These are phyloP conservation scores for Aurelia coerulea DNA, from an alignment of 30 jellyfish, hydroid and myxozoan species.

Conservation along the genomic window DNA sequence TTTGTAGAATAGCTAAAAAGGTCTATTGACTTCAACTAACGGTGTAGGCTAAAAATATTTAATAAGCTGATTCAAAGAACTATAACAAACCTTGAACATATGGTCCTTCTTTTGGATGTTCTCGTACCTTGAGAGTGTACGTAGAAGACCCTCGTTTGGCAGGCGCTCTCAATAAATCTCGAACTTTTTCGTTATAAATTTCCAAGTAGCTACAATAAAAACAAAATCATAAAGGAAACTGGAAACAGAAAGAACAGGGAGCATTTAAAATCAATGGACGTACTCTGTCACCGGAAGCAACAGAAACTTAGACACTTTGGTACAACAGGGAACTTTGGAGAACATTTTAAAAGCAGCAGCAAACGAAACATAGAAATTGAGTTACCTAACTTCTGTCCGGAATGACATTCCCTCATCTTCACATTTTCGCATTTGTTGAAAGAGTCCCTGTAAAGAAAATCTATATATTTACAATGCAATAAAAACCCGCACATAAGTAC, in stretches of 20 bases:
- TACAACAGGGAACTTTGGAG: too few species aligned
- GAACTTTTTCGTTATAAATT: constrained; percentile 89
- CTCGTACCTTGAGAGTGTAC: constrained; percentile 77
- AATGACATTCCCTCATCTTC: constrained; percentile 86
- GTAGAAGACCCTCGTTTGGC: constrained; percentile 42
- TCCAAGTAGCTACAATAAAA: constrained; percentile 77
- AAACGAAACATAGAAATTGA: too few species aligned
- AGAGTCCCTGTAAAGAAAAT: constrained; percentile 65
- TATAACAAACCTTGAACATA: constrained; percentile 86
- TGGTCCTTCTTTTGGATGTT: constrained; percentile 98
- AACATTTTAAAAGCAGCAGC: too few species aligned
- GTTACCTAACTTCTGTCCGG: constrained; percentile 92
- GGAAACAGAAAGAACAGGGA: neutral
- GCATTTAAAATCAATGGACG: neutral
- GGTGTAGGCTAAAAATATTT: too few species aligned
- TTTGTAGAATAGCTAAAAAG: too few species aligned
- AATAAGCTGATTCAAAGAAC: neutral
- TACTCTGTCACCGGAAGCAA: too few species aligned
- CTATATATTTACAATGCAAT: neutral
- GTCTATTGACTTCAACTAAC: too few species aligned
- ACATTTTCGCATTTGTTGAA: constrained; percentile 69
- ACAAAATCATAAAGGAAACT: neutral
- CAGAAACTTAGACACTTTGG: too few species aligned
- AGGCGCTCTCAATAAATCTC: constrained; percentile 86
- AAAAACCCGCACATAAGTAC: too few species aligned